Evolutionary conservation across 2,888 invertebrate species (phyloP), one percentile per base, ranked within the genome.

Genomic region (Unio pictorum): DNA sequence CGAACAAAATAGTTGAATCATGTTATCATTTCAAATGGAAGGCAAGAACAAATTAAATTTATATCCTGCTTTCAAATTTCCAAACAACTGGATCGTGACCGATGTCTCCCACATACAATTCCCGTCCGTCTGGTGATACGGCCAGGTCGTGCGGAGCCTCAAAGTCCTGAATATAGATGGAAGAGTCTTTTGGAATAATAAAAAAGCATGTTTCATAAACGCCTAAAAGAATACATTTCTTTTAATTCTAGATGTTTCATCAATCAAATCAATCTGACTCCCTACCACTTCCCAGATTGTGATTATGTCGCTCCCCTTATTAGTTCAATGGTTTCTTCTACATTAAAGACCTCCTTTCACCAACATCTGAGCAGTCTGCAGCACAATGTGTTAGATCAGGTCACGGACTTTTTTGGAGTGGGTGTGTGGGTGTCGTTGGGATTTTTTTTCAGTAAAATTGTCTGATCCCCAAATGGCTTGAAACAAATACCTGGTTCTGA

Each of bases 141-240:
- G 94, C 94, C 4, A 97, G 91, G 87, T 95, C 95, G 90, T 97
- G 97, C 0, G 96, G 96, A 87, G 93, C 93, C 67, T 91, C 88
- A 87, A 95, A 92, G 64, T 91, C 79, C 88, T 89, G 73, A 23
- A 83, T 76, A 61, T 66, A 62, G 17, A 67, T 60, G 68, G 30
- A 54, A 18, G 30, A 56, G 15, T 45, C 45, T 45, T 45, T 45
- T 45, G 45, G 11, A 15, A 45, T 45, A 45, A 45, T 15, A 45
- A 45, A 45, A 63, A 56, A 61, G 34, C n/a, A 61, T 61, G 30
- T 69, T 61, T 59, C 45, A 62, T 45, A 15, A 11, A 45, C 63
- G 34, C 63, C 55, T 60, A 23, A 71, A 69, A 55, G 11, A 45
- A 45, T 45, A 45, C 8, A 11, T 45, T 15, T 45, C 45, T 1